Conservation (phyloP, 2,797 vertebrate genomes). For the Caiman crocodilus region DNA sequence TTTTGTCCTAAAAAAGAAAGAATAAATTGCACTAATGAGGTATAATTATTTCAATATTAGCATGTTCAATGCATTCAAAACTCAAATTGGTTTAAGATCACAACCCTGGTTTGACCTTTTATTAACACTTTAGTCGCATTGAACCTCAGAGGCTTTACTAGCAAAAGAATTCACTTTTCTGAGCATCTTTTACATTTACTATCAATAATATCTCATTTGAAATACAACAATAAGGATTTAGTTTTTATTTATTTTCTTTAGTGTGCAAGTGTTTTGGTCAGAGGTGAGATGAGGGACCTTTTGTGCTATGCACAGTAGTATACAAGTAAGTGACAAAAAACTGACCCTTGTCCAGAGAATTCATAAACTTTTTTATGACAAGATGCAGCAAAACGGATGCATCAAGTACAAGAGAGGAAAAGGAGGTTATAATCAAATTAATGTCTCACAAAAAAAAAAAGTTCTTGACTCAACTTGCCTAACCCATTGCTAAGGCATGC, state of each 20-base stretch:
- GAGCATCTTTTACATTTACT: neutral
- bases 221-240: neutral
- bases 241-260: neutral
- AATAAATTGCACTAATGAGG: neutral
- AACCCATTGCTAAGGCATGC: neutral
- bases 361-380: neutral
- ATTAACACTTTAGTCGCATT: neutral
- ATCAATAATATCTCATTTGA: neutral
- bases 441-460: neutral
- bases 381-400: neutral
- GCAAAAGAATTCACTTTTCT: neutral
- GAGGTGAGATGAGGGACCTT: neutral
- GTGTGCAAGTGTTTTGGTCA: neutral
- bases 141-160: neutral
- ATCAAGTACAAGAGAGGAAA: neutral
- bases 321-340: neutral
- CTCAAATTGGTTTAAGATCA: neutral
- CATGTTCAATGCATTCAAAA: neutral
- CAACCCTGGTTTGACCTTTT: neutral
- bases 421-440: neutral
- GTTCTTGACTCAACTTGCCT: neutral
- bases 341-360: neutral
- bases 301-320: neutral
- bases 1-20: neutral
- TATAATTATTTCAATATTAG: neutral